Conservation (phyloP, 1,140 invertebrate species). For the Tribolium madens region DNA sequence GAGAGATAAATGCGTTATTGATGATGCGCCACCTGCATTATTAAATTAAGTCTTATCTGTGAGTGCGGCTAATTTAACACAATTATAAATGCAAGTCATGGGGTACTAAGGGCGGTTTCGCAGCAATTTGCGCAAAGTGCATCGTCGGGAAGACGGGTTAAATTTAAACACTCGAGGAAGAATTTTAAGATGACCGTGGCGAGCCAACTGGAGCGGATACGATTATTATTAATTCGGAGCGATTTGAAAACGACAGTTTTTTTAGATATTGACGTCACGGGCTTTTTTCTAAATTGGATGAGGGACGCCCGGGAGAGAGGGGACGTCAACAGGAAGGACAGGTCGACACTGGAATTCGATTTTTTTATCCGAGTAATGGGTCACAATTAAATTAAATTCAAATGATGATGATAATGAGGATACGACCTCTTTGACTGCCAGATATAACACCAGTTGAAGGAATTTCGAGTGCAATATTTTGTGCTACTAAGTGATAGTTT, state of each 20-base stretch:
- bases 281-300: conserved; percentile 8
- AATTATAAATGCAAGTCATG: conserved; percentile 62
- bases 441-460: too few relatives aligned
- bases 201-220: conserved; percentile 26
- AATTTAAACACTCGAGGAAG: not conserved
- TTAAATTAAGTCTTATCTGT: conserved; percentile 59
- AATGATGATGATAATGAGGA: too few relatives aligned
- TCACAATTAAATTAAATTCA: too few relatives aligned
- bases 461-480: too few relatives aligned
- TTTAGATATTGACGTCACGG: conserved; percentile 32
- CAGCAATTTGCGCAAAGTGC: conserved; percentile 19
- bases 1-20: conserved; percentile 25
- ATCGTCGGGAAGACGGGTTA: not conserved
- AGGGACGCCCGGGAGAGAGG: not conserved
- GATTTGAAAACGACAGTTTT: conserved; percentile 32
- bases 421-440: too few relatives aligned
- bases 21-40: conserved; percentile 53
- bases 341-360: too few relatives aligned
- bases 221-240: conserved; percentile 34
- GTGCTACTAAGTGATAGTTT: too few relatives aligned
- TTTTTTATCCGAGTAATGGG: too few relatives aligned
- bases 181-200: conserved; percentile 15
- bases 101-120: not conserved
- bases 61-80: conserved; percentile 60
- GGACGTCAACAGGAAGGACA: not conserved